These are phyloP conservation scores for Epizoanthus ramosus DNA, from an alignment of 92 coral and sea anemone species.

Conservation along the genomic window DNA sequence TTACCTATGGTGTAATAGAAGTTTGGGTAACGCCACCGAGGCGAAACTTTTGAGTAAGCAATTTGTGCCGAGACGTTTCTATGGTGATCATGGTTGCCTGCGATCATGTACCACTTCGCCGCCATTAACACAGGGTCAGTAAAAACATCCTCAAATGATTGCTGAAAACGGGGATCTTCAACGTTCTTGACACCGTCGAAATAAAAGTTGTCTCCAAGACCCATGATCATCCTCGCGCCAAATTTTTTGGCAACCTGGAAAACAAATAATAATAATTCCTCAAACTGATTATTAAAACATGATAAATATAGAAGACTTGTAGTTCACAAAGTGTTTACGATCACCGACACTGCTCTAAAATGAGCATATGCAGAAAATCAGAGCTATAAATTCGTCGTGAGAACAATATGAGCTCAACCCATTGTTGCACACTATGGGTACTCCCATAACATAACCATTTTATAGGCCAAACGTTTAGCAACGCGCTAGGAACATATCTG, in stretches of 20 bases:
- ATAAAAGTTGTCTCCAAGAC: slow-evolving; percentile 94
- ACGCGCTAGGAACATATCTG: too few relatives aligned
- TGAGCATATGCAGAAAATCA: too few relatives aligned
- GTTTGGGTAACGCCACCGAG: slow-evolving; percentile 87
- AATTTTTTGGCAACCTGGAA: slow-evolving; percentile 54
- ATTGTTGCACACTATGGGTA: too few relatives aligned
- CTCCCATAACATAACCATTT: too few relatives aligned
- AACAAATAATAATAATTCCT: slow-evolving; percentile 7
- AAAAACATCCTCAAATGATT: slow-evolving; percentile 83
- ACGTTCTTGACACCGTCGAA: slow-evolving; percentile 76
- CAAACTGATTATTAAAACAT: too few relatives aligned
- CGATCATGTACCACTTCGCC: slow-evolving; percentile 94
- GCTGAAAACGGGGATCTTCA: slow-evolving; percentile 70
- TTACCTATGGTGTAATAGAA: slow-evolving; percentile 82
- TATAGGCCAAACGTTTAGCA: too few relatives aligned
- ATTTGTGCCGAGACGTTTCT: slow-evolving; percentile 93
- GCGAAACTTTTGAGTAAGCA: slow-evolving; percentile 74
- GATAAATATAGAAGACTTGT: too few relatives aligned
- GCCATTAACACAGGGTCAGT: slow-evolving; percentile 62
- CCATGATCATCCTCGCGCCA: slow-evolving; percentile 66
- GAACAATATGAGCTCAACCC: too few relatives aligned
- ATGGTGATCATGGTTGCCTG: slow-evolving; percentile 93
- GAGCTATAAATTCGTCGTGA: too few relatives aligned
- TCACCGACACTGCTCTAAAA: too few relatives aligned
- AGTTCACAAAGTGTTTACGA: too few relatives aligned